Evolutionary conservation across 2,113 vertebrate species (phyloP).

Genomic region (Eulemur macaco): DNA sequence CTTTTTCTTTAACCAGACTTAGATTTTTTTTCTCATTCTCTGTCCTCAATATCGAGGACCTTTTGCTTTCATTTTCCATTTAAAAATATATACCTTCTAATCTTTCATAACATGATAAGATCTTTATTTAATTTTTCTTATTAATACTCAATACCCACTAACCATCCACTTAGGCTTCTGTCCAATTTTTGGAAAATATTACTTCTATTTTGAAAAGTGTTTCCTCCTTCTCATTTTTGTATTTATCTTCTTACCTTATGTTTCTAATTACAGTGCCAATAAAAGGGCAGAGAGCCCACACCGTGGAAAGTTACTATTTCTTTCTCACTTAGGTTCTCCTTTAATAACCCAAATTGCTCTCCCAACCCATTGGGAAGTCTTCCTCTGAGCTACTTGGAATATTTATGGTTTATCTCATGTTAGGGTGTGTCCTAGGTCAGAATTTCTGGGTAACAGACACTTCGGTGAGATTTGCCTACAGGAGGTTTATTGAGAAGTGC

Average conservation of each 20-base stretch:
- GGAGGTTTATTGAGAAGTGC: not conserved
- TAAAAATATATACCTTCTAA: not conserved
- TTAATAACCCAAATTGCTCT: not conserved
- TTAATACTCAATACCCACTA: not conserved
- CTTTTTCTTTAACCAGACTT: not conserved
- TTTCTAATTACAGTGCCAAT: not conserved
- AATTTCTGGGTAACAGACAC: not conserved
- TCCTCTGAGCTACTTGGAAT: not conserved
- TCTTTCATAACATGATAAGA: not conserved
- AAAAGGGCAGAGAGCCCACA: not conserved
- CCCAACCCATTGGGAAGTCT: not conserved
- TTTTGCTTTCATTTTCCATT: constrained; percentile 26
- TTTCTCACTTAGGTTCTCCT: not conserved
- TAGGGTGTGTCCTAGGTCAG: not conserved
- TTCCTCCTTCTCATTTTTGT: not conserved
- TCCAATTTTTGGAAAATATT: not conserved
- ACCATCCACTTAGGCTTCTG: not conserved
- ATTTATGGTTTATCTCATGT: not conserved
- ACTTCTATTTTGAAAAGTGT: not conserved
- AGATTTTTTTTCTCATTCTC: not conserved
- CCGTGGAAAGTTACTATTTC: not conserved
- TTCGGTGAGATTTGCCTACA: not conserved
- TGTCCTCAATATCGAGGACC: not conserved
- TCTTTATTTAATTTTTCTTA: constrained; percentile 23
- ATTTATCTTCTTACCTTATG: not conserved